Evolutionary conservation across 2,888 invertebrate genomes (phyloP).

Genomic region (Rhimphoctona megacephalus): DNA sequence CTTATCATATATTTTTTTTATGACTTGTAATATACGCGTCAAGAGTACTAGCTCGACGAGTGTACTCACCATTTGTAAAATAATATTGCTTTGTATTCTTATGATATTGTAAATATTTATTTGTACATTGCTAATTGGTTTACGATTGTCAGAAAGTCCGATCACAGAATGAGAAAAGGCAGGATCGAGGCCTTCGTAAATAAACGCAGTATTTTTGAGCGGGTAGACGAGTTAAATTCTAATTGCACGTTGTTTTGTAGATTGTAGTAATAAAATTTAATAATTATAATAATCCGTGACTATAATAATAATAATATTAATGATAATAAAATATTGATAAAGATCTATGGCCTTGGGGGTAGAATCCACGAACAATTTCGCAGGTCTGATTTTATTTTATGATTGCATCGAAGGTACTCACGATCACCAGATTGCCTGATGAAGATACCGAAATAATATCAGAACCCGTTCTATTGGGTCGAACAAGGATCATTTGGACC

Average conservation of each 20-base stretch:
- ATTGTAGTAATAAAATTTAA: slow-evolving; percentile 14
- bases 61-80: slow-evolving; percentile 12
- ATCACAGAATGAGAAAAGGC: not conserved
- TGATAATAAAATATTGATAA: slow-evolving; percentile 40
- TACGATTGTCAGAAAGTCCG: slow-evolving; percentile 16
- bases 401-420: slow-evolving; percentile 63
- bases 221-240: not conserved
- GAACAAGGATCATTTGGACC: slow-evolving; percentile 68
- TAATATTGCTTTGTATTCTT: slow-evolving; percentile 22
- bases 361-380: slow-evolving; percentile 31
- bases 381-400: slow-evolving; percentile 44
- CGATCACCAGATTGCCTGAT: slow-evolving; percentile 52
- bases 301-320: not conserved
- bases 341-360: slow-evolving; percentile 20
- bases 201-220: slow-evolving; percentile 25
- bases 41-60: not conserved
- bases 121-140: slow-evolving; percentile 32
- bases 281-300: not conserved
- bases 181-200: slow-evolving; percentile 45
- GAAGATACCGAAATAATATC: slow-evolving; percentile 61
- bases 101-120: slow-evolving; percentile 44
- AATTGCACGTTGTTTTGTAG: slow-evolving; percentile 48
- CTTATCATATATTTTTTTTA: slow-evolving; percentile 34
- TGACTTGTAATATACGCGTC: slow-evolving; percentile 5
- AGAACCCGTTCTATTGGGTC: slow-evolving; percentile 45